phyloP scores from a whole-genome alignment of 1,140 invertebrate genomes.

The Phenacoccus solenopsis region DNA sequence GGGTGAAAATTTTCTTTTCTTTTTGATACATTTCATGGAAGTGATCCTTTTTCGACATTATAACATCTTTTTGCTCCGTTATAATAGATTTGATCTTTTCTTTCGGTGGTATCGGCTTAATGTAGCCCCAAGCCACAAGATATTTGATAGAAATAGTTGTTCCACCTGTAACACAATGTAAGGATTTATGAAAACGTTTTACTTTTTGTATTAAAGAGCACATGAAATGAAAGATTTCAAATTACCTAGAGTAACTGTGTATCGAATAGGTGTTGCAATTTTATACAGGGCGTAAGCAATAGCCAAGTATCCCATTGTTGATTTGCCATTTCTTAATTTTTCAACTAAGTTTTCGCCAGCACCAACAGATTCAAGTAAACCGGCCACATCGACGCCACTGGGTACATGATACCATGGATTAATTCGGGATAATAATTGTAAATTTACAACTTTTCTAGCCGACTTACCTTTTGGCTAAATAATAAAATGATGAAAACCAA shows the following conservation, averaged over 20 bases:
- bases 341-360: constrained; percentile 61
- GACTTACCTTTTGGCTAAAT: constrained; percentile 64
- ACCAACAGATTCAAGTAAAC: constrained; percentile 56
- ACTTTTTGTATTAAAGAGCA: neutral
- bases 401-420: constrained; percentile 17
- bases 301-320: constrained; percentile 73
- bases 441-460: constrained; percentile 15
- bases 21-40: neutral
- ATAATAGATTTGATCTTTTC: constrained; percentile 47
- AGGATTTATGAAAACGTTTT: neutral
- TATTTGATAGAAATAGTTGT: constrained; percentile 57
- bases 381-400: constrained; percentile 80
- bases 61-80: constrained; percentile 39
- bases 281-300: constrained; percentile 84
- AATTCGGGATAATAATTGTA: neutral
- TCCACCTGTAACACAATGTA: constrained; percentile 38
- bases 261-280: constrained; percentile 74
- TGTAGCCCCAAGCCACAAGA: constrained; percentile 49
- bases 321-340: constrained; percentile 47
- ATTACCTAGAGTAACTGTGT: constrained; percentile 69
- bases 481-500: constrained; percentile 79
- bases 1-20: neutral
- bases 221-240: neutral
- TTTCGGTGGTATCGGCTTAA: constrained; percentile 49
- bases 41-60: constrained; percentile 33